A percentile compares a stretch with the other conserved stretches of the same genome.
These are phyloP conservation scores for Lota lota DNA, from an alignment of 2,113 vertebrate genomes.

Conservation along the genomic window DNA sequence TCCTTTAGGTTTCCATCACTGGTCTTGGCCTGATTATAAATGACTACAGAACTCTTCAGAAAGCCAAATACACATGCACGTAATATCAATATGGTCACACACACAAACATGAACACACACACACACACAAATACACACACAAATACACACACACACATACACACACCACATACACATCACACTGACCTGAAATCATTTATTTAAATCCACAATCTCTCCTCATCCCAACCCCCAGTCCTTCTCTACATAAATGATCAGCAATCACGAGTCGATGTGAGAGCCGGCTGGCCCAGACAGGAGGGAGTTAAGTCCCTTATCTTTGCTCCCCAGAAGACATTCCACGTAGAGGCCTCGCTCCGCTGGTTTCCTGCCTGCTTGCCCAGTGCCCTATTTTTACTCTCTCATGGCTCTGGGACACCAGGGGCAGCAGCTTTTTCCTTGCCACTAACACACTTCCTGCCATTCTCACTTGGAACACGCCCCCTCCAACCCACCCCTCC, in stretches of 20 bases:
- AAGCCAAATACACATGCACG: background rate
- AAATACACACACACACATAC: background rate
- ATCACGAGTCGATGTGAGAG: slow-evolving; percentile 59
- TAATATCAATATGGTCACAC: background rate
- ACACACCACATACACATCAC: background rate
- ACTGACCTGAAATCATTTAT: slow-evolving; percentile 46
- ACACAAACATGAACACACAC: background rate
- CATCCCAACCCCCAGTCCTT: slow-evolving; percentile 40
- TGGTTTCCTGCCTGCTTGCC: slow-evolving; percentile 94
- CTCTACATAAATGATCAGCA: slow-evolving; percentile 57
- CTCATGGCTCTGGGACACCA: slow-evolving; percentile 79
- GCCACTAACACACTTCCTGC: slow-evolving; percentile 80
- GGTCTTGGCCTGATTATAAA: slow-evolving; percentile 57
- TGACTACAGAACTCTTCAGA: background rate
- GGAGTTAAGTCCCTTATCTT: slow-evolving; percentile 92
- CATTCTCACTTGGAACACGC: slow-evolving; percentile 70
- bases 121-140: background rate
- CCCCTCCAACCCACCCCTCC: slow-evolving; percentile 25
- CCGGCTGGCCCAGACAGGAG: slow-evolving; percentile 71
- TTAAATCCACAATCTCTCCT: slow-evolving; percentile 49
- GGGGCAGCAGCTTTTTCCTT: slow-evolving; percentile 95
- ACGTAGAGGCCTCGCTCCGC: slow-evolving; percentile 84
- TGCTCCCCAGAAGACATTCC: slow-evolving; percentile 91
- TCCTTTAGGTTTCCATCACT: slow-evolving; percentile 34
- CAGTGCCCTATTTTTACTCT: slow-evolving; percentile 93